Evolutionary conservation across 2,888 invertebrate genomes (phyloP).

Genomic region (Schrankia costaestrigalis): DNA sequence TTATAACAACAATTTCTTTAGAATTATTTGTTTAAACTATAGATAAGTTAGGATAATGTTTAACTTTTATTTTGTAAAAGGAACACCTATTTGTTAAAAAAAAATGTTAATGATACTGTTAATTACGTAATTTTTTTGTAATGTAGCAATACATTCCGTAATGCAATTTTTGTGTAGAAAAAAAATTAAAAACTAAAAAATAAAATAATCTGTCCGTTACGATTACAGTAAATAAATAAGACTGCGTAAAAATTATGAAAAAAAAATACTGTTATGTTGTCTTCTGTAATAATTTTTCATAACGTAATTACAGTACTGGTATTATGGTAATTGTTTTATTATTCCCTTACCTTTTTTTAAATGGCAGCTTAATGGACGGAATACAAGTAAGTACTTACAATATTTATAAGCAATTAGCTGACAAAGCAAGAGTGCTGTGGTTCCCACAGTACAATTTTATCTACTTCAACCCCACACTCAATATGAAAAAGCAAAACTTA

Average conservation of each 20-base stretch:
- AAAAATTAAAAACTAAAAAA: slow-evolving; percentile 29
- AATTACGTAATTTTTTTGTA: slow-evolving; percentile 26
- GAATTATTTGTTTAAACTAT: slow-evolving; percentile 20
- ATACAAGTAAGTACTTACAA: too few relatives aligned
- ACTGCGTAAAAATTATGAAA: slow-evolving; percentile 54
- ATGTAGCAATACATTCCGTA: slow-evolving; percentile 39
- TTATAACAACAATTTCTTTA: slow-evolving; percentile 15
- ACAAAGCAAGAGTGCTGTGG: too few relatives aligned
- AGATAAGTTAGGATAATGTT: slow-evolving; percentile 27
- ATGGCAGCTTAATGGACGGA: not conserved
- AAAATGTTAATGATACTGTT: slow-evolving; percentile 18
- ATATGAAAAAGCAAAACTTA: too few relatives aligned
- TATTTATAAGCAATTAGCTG: too few relatives aligned
- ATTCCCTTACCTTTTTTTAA: slow-evolving; percentile 2
- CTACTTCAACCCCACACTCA: too few relatives aligned
- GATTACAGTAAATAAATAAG: slow-evolving; percentile 50
- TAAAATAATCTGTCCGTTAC: slow-evolving; percentile 37
- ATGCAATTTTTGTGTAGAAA: slow-evolving; percentile 30
- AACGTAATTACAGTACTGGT: slow-evolving; percentile 39
- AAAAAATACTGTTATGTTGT: slow-evolving; percentile 29
- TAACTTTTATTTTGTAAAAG: slow-evolving; percentile 28
- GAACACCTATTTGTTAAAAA: too few relatives aligned
- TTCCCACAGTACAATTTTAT: too few relatives aligned
- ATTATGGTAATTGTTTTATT: slow-evolving; percentile 27
- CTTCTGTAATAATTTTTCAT: slow-evolving; percentile 33